phyloP scores from a whole-genome alignment of 2,888 invertebrate species.

The Lysandra bellargus region DNA sequence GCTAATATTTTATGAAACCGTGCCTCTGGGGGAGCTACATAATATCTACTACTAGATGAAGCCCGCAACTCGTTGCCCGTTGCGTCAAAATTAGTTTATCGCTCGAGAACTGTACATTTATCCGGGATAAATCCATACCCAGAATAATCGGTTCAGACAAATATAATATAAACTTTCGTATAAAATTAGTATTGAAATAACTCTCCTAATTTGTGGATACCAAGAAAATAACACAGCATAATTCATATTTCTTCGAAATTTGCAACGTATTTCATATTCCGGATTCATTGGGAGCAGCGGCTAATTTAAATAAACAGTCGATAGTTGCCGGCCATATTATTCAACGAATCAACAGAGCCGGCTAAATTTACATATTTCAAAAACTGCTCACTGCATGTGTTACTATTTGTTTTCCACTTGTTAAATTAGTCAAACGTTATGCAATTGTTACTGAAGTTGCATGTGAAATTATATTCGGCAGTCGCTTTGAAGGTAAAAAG shows the following conservation, averaged over 20 bases:
- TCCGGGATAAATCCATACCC: no score
- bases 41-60: no score
- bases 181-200: no score
- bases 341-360: slow-evolving; percentile 10
- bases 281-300: not conserved
- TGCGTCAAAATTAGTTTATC: no score
- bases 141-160: no score
- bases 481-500: not conserved
- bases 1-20: no score
- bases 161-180: no score
- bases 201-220: no score
- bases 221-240: not conserved
- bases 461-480: not conserved
- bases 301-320: slow-evolving; percentile 28
- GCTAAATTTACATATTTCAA: slow-evolving; percentile 25
- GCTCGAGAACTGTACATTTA: no score
- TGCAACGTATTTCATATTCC: not conserved
- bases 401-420: slow-evolving; percentile 14
- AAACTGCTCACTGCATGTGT: slow-evolving; percentile 19
- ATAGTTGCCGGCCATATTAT: slow-evolving; percentile 19
- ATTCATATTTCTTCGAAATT: not conserved
- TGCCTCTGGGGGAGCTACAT: no score
- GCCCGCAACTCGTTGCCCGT: no score
- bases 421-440: slow-evolving; percentile 15
- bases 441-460: slow-evolving; percentile 2